These are phyloP conservation scores for Spinus pinus DNA, from an alignment of 2,797 vertebrate genomes.

Conservation along the genomic window DNA sequence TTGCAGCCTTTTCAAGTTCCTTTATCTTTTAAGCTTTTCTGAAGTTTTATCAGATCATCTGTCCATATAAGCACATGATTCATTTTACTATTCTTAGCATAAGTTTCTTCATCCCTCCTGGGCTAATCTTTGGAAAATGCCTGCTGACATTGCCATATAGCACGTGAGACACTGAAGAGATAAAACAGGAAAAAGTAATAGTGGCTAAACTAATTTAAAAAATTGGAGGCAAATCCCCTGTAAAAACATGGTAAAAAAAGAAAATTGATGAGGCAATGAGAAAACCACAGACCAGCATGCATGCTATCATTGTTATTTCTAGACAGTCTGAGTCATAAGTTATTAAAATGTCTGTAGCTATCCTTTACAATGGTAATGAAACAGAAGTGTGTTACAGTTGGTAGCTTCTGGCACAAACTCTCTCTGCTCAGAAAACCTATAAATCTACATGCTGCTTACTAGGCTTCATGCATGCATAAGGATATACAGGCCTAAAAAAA, in stretches of 20 bases:
- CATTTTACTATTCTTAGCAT: background rate
- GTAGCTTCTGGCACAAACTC: background rate
- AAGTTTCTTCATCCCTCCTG: background rate
- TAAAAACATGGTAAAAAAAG: background rate
- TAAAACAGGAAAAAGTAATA: background rate
- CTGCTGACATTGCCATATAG: background rate
- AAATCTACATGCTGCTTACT: background rate
- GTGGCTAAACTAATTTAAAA: background rate
- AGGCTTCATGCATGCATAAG: background rate
- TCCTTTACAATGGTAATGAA: slow-evolving; percentile 23
- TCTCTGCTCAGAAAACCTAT: background rate
- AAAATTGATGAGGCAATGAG: background rate
- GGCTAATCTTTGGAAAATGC: slow-evolving; percentile 5
- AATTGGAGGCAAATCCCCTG: background rate
- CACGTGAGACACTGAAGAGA: background rate
- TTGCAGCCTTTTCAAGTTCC: background rate
- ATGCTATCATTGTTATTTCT: background rate
- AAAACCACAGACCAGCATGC: background rate
- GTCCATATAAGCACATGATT: background rate
- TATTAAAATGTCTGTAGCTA: background rate
- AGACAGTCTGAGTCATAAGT: background rate
- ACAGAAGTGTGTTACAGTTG: background rate
- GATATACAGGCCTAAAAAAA: background rate
- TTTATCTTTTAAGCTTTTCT: slow-evolving; percentile 3
- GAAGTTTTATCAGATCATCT: background rate